Base-by-base conservation (phyloP, 1,140 invertebrate genomes). In the Megathymus violae region DNA sequence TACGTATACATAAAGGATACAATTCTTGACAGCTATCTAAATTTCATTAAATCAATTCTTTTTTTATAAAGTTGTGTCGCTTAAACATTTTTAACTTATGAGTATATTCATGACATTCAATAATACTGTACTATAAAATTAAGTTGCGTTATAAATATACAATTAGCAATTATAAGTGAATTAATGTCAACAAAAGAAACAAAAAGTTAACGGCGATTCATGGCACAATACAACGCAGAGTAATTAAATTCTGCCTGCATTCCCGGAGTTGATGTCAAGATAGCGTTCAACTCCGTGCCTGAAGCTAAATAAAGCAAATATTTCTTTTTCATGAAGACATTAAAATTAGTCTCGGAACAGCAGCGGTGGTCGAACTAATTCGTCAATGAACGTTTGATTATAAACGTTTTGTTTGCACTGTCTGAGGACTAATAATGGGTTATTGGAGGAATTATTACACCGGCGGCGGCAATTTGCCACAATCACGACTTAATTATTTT, bases 391-490 rank as follows among this genome's bases (percentile, higher is more conserved):
- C 34, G 58, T 75, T 74, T 76, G 67, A 72, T 77, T 74, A 69
- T 65, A 59, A 70, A 43, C 54, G 74, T 82, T 59, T 76, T 85
- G 78, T 85, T 85, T 85, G 78, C 78, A 82, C 77, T 80, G 77
- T 75, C 67, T 38, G 48, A 69, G 74, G 78, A 65, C 69, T 86
- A 86, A 86, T 86, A 60, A 64, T 48, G 46, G 74, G 74, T 58
- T 80, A 79, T 76, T 68, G 69, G 41, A 74, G 64, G 65, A 82
- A 68, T 82, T 82, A 83, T 83, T 77, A 74, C 80, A 64, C 63
- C 63, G 62, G 54, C 70, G 52, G 62, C 72, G 48, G 77, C 65
- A 85, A 85, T 85, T 85, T 82, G 65, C 75, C 63, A 69, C 64
- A 79, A 78, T 76, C 72, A 67, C 65, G 58, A 64, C 62, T 69